These are phyloP conservation scores for Aegithalos caudatus DNA, from an alignment of 2,113 vertebrate genomes.

Conservation along the genomic window DNA sequence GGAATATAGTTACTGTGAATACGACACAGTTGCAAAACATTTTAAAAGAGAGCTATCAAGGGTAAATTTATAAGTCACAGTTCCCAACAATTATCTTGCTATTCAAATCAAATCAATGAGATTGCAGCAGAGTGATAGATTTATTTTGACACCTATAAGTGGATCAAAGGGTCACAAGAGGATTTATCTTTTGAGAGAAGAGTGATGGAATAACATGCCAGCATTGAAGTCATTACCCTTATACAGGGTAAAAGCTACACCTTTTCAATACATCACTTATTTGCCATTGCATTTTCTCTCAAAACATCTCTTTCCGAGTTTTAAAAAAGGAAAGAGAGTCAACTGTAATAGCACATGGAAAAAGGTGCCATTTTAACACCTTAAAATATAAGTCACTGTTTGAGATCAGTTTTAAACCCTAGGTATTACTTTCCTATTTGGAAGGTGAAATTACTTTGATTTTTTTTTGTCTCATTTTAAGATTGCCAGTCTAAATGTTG, in stretches of 20 bases:
- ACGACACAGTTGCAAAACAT: neutral
- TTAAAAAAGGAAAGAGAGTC: neutral
- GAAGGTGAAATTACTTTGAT: neutral
- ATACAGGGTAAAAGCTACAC: neutral
- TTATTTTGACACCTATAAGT: neutral
- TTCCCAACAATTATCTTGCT: neutral
- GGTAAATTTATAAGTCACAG: neutral
- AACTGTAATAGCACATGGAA: neutral
- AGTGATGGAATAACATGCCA: neutral
- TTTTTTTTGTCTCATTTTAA: neutral
- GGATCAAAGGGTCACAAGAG: neutral
- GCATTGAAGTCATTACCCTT: neutral
- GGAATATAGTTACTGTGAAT: neutral
- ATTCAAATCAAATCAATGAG: neutral
- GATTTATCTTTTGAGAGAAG: neutral
- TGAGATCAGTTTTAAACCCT: neutral
- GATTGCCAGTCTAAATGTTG: neutral
- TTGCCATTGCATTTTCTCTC: neutral
- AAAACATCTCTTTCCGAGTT: neutral
- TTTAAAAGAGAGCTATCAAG: neutral
- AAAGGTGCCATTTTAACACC: neutral
- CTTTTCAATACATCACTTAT: neutral
- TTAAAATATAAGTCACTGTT: neutral
- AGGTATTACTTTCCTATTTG: conserved; percentile 16
- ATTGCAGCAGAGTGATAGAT: neutral